Evolutionary conservation across 1,140 invertebrate species (phyloP).

Genomic region (Microplitis demolitor): DNA sequence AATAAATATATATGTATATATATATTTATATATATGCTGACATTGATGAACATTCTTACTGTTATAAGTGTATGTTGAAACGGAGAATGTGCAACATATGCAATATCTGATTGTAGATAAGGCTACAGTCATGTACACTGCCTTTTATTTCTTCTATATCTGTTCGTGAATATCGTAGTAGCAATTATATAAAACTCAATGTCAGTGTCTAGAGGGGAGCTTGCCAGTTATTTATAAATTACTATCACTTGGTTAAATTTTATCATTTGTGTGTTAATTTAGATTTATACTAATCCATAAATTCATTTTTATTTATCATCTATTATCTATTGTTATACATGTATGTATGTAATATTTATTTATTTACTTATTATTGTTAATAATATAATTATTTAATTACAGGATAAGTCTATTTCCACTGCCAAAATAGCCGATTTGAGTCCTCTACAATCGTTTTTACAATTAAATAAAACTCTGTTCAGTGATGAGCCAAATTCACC

Average conservation of each 20-base stretch:
- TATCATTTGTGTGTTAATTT: no score
- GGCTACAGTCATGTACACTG: slow-evolving; percentile 35
- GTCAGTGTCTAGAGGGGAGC: slow-evolving; percentile 7
- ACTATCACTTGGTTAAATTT: neutral
- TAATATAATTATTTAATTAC: slow-evolving; percentile 22
- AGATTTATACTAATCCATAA: no score
- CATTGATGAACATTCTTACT: slow-evolving; percentile 43
- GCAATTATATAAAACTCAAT: slow-evolving; percentile 22
- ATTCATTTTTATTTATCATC: neutral
- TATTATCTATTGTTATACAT: neutral
- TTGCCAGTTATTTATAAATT: neutral
- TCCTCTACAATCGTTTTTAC: slow-evolving; percentile 54
- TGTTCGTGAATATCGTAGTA: slow-evolving; percentile 18
- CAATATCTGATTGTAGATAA: slow-evolving; percentile 52
- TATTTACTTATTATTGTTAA: neutral
- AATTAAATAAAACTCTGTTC: slow-evolving; percentile 56
- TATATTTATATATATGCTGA: slow-evolving; percentile 40
- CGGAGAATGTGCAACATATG: slow-evolving; percentile 49
- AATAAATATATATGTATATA: slow-evolving; percentile 30
- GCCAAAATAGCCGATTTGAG: slow-evolving; percentile 55
- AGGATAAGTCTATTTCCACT: slow-evolving; percentile 58
- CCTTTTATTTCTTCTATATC: slow-evolving; percentile 22
- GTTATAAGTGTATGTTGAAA: slow-evolving; percentile 53
- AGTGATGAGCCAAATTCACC: slow-evolving; percentile 57
- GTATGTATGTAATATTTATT: neutral